A percentile compares a stretch with the other conserved stretches of the same genome.
These are phyloP conservation scores for Dryococelus australis DNA, from an alignment of 2,888 invertebrate species.

Conservation along the genomic window DNA sequence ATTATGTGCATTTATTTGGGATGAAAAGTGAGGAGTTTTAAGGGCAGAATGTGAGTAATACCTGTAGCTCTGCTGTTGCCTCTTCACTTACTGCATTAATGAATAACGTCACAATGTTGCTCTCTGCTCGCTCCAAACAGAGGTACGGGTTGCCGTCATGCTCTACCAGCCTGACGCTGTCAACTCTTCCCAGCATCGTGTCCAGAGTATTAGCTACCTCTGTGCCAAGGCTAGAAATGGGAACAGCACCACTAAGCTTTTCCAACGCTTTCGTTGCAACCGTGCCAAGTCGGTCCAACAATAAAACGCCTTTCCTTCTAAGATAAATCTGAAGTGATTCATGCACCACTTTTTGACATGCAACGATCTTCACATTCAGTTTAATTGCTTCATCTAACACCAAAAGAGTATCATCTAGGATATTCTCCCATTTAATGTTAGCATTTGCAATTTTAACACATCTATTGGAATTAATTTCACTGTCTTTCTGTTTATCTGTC, in stretches of 20 bases:
- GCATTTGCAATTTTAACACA: neutral
- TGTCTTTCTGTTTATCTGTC: conserved; percentile 32
- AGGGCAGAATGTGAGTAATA: neutral
- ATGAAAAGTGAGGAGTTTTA: neutral
- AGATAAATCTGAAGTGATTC: conserved; percentile 33
- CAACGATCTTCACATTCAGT: conserved; percentile 38
- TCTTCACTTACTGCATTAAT: conserved; percentile 35
- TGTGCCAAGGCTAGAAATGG: conserved; percentile 30
- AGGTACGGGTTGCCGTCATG: conserved; percentile 32
- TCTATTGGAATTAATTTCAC: neutral
- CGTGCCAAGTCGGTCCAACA: conserved; percentile 41
- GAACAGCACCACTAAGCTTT: conserved; percentile 37
- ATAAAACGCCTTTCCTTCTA: conserved; percentile 38
- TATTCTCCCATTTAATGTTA: conserved; percentile 25
- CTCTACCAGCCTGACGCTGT: conserved; percentile 24
- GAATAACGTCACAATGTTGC: conserved; percentile 35
- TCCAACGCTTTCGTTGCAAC: conserved; percentile 34
- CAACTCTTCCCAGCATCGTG: conserved; percentile 32
- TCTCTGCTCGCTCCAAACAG: conserved; percentile 32
- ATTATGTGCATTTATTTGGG: neutral
- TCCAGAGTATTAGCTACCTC: conserved; percentile 3
- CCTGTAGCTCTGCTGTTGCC: conserved; percentile 40
- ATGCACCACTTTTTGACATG: conserved; percentile 43
- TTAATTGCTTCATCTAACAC: conserved; percentile 35
- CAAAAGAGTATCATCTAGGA: neutral